Evolutionary conservation across 2,888 invertebrate genomes (phyloP), one percentile per base, ranked within the genome.

Genomic region (Dioctria linearis): DNA sequence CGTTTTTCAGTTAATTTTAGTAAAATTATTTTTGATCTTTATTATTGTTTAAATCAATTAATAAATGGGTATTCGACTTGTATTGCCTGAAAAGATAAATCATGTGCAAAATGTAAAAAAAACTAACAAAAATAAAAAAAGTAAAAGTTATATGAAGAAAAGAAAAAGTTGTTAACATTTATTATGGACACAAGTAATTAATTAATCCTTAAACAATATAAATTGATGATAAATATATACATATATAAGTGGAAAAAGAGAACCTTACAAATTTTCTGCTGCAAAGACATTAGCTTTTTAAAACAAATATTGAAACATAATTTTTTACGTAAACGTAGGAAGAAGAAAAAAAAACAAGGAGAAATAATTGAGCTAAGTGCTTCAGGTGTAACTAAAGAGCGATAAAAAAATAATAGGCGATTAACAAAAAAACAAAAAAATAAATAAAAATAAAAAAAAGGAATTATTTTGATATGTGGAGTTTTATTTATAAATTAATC

Each of bases 211-310:
- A 71, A 71, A 75, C 13, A 39, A 69, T 51, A 69, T 37, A 69
- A 8, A 25, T 75, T 57, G 39, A 73, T 54, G 39, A 25, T 25
- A 25, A 25, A 25, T 25, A 46, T 46, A 46, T 46, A 6, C 5
- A 46, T 46, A 43, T 57, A 75, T 42, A 75, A 61, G 75, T 59
- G 61, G 59, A 59, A 75, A 75, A 57, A 13, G 9, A 11, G 13
- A 25, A 75, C 40, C 57, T 61, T 75, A 61, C 75, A 75, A 59
- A 75, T 75, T 75, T 75, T 75, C 75, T 75, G 75, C 75, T 59
- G 75, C 75, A 75, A 71, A 25, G 25, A 75, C 75, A 75, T 75
- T 75, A 75, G 75, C 75, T 75, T 75, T 75, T 75, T 75, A 75
- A 25, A 75, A 75, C 13, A 57, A 61, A 57, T 59, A 75, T 25